Evolutionary conservation across 2,888 invertebrate species (phyloP).

Genomic region (Synanthedon vespiformis): DNA sequence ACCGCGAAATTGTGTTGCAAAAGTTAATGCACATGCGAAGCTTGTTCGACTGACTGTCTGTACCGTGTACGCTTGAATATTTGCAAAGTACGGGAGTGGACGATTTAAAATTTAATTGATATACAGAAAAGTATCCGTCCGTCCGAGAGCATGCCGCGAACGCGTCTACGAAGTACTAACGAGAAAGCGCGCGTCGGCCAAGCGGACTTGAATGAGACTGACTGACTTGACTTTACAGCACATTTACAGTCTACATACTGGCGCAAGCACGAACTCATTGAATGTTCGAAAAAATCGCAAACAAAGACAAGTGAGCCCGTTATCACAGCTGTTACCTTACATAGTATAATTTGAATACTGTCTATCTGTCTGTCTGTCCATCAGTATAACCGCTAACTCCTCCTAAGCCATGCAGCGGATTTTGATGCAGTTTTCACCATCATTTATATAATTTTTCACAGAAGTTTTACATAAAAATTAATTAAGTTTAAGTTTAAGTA

Average conservation of each 20-base stretch:
- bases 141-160: slow-evolving; percentile 15
- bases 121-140: slow-evolving; percentile 22
- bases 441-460: too few relatives aligned
- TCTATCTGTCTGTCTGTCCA: too few relatives aligned
- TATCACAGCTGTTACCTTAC: slow-evolving; percentile 13
- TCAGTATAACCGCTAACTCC: too few relatives aligned
- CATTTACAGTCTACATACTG: neutral
- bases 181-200: slow-evolving; percentile 26
- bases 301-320: slow-evolving; percentile 24
- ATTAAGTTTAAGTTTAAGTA: too few relatives aligned
- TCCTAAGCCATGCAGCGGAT: too few relatives aligned
- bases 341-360: too few relatives aligned
- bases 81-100: slow-evolving; percentile 27
- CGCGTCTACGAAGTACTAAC: slow-evolving; percentile 9
- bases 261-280: slow-evolving; percentile 17
- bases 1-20: slow-evolving; percentile 38
- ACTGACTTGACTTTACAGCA: neutral
- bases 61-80: slow-evolving; percentile 17
- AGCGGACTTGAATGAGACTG: slow-evolving; percentile 11
- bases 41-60: slow-evolving; percentile 18
- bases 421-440: too few relatives aligned
- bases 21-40: slow-evolving; percentile 32
- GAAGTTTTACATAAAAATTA: too few relatives aligned
- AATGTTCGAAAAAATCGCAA: slow-evolving; percentile 29
- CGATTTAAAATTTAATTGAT: slow-evolving; percentile 26